phyloP scores from a whole-genome alignment of 1,140 invertebrate genomes.

The Penaeus indicus region DNA sequence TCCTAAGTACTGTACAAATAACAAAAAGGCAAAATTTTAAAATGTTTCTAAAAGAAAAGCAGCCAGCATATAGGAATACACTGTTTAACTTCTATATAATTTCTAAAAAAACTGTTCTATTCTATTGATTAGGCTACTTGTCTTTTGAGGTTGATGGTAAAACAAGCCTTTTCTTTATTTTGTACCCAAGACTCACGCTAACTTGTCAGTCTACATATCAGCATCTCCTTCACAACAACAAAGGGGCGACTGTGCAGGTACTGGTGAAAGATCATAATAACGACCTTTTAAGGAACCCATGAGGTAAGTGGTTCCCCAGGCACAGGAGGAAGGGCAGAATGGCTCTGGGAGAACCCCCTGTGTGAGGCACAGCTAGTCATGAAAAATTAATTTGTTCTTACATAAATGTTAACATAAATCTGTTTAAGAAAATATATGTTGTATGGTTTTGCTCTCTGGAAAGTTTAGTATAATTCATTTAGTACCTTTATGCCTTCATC shows the following conservation, averaged over 20 bases:
- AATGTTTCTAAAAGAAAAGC: not conserved
- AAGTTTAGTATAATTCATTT: too few species aligned
- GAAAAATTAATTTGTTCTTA: slow-evolving; percentile 24
- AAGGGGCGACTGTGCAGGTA: slow-evolving; percentile 64
- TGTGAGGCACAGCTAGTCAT: not conserved
- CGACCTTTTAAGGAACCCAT: slow-evolving; percentile 56
- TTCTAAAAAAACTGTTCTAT: too few species aligned
- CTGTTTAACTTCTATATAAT: too few species aligned
- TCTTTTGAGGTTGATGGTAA: not conserved
- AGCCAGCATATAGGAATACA: too few species aligned
- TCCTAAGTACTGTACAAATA: not conserved
- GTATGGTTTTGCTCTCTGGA: too few species aligned
- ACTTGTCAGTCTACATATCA: slow-evolving; percentile 51
- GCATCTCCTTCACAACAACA: slow-evolving; percentile 60
- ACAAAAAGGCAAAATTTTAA: slow-evolving; percentile 33
- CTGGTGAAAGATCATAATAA: slow-evolving; percentile 58
- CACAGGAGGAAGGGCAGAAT: slow-evolving; percentile 55
- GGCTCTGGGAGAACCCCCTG: slow-evolving; percentile 19
- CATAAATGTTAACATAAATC: not conserved
- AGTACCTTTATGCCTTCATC: too few species aligned
- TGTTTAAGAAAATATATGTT: too few species aligned
- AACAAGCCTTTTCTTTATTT: slow-evolving; percentile 38
- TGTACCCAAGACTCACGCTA: slow-evolving; percentile 24
- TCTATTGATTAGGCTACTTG: too few species aligned
- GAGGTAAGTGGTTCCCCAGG: slow-evolving; percentile 52